Percentiles rank a stretch among this genome's conserved stretches.
These are phyloP conservation scores for Nycteola revayana DNA, from an alignment of 2,888 invertebrate genomes.

Conservation along the genomic window DNA sequence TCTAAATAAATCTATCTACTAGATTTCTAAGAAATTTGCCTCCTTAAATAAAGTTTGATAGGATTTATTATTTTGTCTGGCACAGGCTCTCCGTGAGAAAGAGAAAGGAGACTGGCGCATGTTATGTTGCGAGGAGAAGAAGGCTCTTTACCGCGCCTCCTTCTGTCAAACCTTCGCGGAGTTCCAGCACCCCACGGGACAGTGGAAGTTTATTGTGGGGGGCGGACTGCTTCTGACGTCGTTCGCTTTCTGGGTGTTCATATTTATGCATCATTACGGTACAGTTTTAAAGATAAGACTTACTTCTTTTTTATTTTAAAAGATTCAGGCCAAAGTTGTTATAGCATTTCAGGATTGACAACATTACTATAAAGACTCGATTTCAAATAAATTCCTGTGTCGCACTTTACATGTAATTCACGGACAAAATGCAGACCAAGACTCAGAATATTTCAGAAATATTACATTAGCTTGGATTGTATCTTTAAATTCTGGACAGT, in stretches of 20 bases:
- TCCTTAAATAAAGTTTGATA: no score
- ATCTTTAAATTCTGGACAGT: no score
- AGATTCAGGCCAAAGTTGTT: no score
- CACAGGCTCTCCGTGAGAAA: slow-evolving; percentile 90
- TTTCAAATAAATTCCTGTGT: no score
- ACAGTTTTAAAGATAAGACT: slow-evolving; percentile 16
- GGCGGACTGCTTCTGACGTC: slow-evolving; percentile 74
- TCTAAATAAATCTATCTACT: no score
- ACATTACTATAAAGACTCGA: no score
- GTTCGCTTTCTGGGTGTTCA: slow-evolving; percentile 79
- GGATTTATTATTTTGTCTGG: not conserved
- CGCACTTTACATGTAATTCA: no score
- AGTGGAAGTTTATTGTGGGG: slow-evolving; percentile 90
- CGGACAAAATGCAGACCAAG: no score
- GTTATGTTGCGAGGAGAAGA: slow-evolving; percentile 95
- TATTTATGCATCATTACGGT: slow-evolving; percentile 83
- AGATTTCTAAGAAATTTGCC: no score
- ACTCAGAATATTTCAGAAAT: no score
- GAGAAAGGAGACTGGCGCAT: slow-evolving; percentile 97
- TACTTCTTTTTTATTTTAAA: not conserved
- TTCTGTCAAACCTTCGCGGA: slow-evolving; percentile 97
- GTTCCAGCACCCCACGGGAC: slow-evolving; percentile 90
- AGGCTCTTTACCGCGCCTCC: slow-evolving; percentile 94
- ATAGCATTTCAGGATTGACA: no score
- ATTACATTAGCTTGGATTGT: no score